Evolutionary conservation across 2,113 vertebrate species (phyloP), one percentile per base, ranked within the genome.

Genomic region (Microcebus griseorufus): DNA sequence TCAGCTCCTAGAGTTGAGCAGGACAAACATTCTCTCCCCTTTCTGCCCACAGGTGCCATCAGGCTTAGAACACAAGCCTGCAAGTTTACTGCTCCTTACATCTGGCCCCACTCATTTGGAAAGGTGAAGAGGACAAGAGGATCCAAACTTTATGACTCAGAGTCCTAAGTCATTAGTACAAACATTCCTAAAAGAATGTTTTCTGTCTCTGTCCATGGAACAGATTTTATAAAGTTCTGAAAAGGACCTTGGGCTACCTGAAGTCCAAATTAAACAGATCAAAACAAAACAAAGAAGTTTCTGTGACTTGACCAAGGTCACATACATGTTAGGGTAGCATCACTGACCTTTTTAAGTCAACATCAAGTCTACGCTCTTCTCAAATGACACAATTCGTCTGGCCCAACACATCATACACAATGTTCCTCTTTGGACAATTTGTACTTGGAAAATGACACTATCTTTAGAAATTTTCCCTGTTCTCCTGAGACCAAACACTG

Each of bases 401-500:
- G 18, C 45, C 67, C 53, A 45, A 55, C 17, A 67, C 14, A 14
- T 1, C 78, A 42, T 65, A 93, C 55, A 70, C 16, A 39, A 3
- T 62, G 87, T 80, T 94, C 51, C 76, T 81, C 76, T 95, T 67
- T 65, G 69, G 93, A 91, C 69, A 96, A 72, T 80, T 84, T 92
- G 65, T 81, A 83, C 86, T 97, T 93, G 86, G 91, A 87, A 97
- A 96, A 29, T 72, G 51, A 95, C 62, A 87, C 80, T 67, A 72
- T 75, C 79, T 95, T 96, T 90, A 97, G 89, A 97, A 97, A 95
- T 84, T 79, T 91, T 86, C 23, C 37, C 62, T 80, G 3, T 93
- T 67, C 93, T 97, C 95, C 70, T 29, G 89, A 93, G 92, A 93
- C 95, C 79, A 96, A 97, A 95, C 62, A 86, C 70, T 85, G 34